A percentile compares a stretch with the other conserved stretches of the same genome.
Conservation (phyloP, 2,113 vertebrate species). For the Cromileptes altivelis region DNA sequence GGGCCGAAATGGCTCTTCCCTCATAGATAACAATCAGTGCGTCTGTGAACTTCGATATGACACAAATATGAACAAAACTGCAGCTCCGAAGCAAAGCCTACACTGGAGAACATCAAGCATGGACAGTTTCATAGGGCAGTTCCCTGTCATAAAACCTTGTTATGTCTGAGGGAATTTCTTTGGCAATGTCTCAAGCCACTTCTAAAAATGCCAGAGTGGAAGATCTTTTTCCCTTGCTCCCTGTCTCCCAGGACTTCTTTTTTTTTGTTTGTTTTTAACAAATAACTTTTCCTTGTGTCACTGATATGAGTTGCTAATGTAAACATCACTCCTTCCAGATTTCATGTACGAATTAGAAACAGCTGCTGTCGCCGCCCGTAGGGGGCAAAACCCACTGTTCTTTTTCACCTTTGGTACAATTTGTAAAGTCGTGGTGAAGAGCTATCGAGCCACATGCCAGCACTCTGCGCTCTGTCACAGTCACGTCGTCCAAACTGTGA, state of each 20-base stretch:
- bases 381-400: constrained; percentile 54
- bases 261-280: constrained; percentile 60
- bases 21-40: constrained; percentile 82
- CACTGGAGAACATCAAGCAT: constrained; percentile 74
- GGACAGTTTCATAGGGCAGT: constrained; percentile 72
- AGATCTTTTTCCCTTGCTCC: constrained; percentile 39
- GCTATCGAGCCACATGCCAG: constrained; percentile 39
- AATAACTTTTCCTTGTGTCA: constrained; percentile 75
- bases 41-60: constrained; percentile 77
- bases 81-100: constrained; percentile 50
- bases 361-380: constrained; percentile 66
- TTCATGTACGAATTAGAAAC: constrained; percentile 75
- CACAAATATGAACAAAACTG: constrained; percentile 81
- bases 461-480: constrained; percentile 63
- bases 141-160: constrained; percentile 79
- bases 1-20: constrained; percentile 65
- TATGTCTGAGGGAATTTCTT: constrained; percentile 79
- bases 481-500: constrained; percentile 57
- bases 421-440: constrained; percentile 67
- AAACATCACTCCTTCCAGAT: constrained; percentile 77
- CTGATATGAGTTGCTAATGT: constrained; percentile 72
- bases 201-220: constrained; percentile 71
- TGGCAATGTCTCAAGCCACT: constrained; percentile 74
- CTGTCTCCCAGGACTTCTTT: constrained; percentile 34
- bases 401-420: constrained; percentile 70